Percentiles rank a stretch among this genome's conserved stretches.
Evolutionary conservation across 2,797 vertebrate genomes (phyloP).

Genomic region (Holocentrus rufus): DNA sequence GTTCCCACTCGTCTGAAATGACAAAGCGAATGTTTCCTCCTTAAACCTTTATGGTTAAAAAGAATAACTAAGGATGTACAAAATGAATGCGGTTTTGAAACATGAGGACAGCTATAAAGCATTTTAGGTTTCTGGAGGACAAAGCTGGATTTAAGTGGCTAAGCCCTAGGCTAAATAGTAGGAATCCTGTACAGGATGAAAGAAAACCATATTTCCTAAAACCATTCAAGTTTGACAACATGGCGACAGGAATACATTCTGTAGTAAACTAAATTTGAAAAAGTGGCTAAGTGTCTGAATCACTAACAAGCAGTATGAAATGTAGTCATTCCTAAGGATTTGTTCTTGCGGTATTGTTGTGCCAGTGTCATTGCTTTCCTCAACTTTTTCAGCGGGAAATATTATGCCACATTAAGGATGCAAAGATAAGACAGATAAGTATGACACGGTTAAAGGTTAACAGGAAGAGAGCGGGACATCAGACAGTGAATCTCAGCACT

Average conservation of each 20-base stretch:
- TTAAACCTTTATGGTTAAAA: conserved; percentile 55
- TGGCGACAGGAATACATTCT: conserved; percentile 45
- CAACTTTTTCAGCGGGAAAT: conserved; percentile 12
- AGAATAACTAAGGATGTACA: conserved; percentile 66
- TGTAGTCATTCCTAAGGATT: conserved; percentile 17
- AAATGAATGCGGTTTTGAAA: conserved; percentile 70
- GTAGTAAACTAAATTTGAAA: conserved; percentile 55
- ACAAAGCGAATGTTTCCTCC: conserved; percentile 57
- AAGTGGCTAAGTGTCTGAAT: conserved; percentile 33
- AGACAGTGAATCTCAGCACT: not conserved
- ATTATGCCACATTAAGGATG: conserved; percentile 5
- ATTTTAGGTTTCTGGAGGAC: conserved; percentile 66
- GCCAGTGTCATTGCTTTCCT: not conserved
- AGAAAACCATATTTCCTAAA: conserved; percentile 69
- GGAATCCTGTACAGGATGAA: conserved; percentile 63
- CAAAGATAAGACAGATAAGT: not conserved
- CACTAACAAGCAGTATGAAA: conserved; percentile 45
- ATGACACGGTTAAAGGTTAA: not conserved
- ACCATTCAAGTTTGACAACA: conserved; percentile 56
- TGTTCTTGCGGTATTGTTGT: conserved; percentile 20
- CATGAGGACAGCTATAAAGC: conserved; percentile 77
- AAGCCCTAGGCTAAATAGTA: conserved; percentile 61
- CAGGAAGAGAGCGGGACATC: not conserved
- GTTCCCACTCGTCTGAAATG: conserved; percentile 34
- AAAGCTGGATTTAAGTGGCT: conserved; percentile 76